Evolutionary conservation across 2,113 vertebrate genomes (phyloP), one percentile per base, ranked within the genome.

Genomic region (Boleophthalmus pectinirostris): DNA sequence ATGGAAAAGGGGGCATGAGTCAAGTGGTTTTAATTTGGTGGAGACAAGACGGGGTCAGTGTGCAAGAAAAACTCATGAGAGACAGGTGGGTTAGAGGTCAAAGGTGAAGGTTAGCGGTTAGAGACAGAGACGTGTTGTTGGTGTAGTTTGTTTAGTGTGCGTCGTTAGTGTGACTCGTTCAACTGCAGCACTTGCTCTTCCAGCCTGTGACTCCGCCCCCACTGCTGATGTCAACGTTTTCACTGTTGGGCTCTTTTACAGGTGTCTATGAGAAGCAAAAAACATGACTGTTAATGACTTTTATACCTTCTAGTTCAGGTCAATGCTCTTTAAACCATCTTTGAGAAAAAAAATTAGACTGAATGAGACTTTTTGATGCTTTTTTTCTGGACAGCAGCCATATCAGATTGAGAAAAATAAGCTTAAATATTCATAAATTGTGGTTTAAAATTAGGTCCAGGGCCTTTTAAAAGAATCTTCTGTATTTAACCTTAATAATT

Each of bases 241-340:
- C 97, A 94, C 96, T 98, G 97, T 98, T 98, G 93, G 97, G 96
- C 93, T 99, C 97, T 96, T 98, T 99, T 94, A 97, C 96, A 60
- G 97, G 97, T 81, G 97, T 98, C 96, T 98, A 95, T 21, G 0
- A 8, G 16, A 56, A 16, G 49, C 70, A 45, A 49, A 75, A 58
- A 43, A 5, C 12, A 56, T 7, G 12, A 58, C 23, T 0, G 2
- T 25, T 25, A 23, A 29, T 43, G 38, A 43, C 8, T 43, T 43
- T 43, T 43, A 43, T 43, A 9, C 38, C 38, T 43, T 43, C 9
- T 43, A 43, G 38, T 10, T 38, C 35, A 38, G 35, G 35, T 43
- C 38, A 43, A 43, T 43, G 38, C 38, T 43, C 5, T 43, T 43
- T 43, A 43, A 6, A 43, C 9, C 38, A 43, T 43, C 38, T 43